Percentiles rank a stretch among this genome's conserved stretches.
Conservation (phyloP, 2,113 vertebrate genomes). For the Ciconia maguari region DNA sequence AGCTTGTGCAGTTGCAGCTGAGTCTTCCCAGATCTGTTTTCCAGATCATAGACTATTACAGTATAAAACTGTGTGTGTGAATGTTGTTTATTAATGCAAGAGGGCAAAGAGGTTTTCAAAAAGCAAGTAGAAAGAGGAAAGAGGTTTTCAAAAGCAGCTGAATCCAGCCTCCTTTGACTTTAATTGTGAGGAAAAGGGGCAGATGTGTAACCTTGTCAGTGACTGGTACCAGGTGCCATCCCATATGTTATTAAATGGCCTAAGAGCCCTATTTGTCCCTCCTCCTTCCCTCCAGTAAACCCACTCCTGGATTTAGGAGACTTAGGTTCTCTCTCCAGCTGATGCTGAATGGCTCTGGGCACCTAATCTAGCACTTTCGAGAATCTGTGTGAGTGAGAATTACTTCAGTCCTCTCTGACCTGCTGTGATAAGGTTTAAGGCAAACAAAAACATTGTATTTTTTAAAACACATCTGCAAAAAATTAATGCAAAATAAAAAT, state of each 20-base stretch:
- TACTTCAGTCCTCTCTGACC: background rate
- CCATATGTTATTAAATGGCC: background rate
- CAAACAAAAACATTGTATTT: background rate
- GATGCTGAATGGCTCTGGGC: background rate
- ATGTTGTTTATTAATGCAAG: background rate
- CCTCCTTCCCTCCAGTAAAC: background rate
- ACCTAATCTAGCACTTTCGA: background rate
- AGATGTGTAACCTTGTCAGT: background rate
- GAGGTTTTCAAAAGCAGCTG: background rate
- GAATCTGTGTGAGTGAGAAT: background rate
- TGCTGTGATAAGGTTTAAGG: background rate
- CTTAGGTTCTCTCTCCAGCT: background rate
- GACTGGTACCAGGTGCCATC: background rate
- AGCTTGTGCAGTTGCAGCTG: background rate
- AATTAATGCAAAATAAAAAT: background rate
- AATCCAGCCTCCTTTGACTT: background rate
- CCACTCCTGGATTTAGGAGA: background rate
- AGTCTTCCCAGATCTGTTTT: background rate
- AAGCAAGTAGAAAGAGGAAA: background rate
- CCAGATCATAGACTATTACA: background rate
- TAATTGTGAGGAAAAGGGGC: background rate
- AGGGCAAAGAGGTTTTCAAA: background rate
- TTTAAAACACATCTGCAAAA: background rate
- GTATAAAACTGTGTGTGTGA: background rate
- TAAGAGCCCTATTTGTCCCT: background rate